phyloP scores from a whole-genome alignment of 1,140 invertebrate genomes.

The Parasteatoda tepidariorum region DNA sequence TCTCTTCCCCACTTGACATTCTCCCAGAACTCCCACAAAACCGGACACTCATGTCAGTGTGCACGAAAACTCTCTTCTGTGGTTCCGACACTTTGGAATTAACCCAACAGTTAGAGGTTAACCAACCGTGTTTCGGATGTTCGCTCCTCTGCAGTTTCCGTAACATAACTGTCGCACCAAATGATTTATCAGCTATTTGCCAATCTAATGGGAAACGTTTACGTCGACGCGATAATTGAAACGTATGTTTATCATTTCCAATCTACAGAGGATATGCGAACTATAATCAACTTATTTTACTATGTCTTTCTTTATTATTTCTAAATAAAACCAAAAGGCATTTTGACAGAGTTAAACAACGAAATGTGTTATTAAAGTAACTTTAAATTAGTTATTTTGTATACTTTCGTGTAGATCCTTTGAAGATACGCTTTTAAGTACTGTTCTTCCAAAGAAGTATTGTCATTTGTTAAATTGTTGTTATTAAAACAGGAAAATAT shows the following conservation, averaged over 20 bases:
- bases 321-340: no score
- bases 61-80: not conserved
- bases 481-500: no score
- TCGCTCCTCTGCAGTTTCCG: slow-evolving; percentile 3
- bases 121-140: slow-evolving; percentile 15
- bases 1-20: not conserved
- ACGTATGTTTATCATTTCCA: slow-evolving; percentile 28
- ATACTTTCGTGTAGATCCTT: no score
- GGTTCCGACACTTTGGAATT: not conserved
- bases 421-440: no score
- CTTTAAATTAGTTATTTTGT: no score
- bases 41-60: slow-evolving; percentile 15
- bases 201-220: slow-evolving; percentile 33
- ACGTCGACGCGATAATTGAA: slow-evolving; percentile 33
- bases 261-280: not conserved
- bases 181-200: slow-evolving; percentile 31
- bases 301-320: no score
- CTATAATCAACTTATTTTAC: not conserved
- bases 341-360: no score
- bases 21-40: slow-evolving; percentile 1
- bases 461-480: no score
- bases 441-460: no score
- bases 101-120: slow-evolving; percentile 5
- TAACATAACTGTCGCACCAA: slow-evolving; percentile 17
- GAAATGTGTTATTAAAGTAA: no score